Evolutionary conservation across 2,113 vertebrate genomes (phyloP).

Genomic region (Campylomormyrus tamandua): DNA sequence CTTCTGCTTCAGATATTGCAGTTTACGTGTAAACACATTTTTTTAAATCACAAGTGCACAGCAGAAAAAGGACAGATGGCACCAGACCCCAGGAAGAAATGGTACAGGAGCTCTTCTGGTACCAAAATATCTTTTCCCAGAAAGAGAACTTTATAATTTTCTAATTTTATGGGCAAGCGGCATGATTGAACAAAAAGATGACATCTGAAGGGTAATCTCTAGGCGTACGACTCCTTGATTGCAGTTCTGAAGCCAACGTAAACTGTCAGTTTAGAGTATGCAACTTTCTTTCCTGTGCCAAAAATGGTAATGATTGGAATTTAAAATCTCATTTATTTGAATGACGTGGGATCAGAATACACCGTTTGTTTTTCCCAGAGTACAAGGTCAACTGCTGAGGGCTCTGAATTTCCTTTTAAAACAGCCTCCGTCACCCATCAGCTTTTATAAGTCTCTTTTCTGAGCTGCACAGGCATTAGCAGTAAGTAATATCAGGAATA

Average conservation of each 20-base stretch:
- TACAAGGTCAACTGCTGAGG: not conserved
- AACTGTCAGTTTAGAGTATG: not conserved
- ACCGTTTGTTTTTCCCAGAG: not conserved
- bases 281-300: not conserved
- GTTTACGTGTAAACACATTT: not conserved
- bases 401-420: not conserved
- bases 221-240: not conserved
- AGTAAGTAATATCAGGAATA: not conserved
- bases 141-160: not conserved
- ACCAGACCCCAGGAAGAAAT: not conserved
- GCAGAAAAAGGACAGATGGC: not conserved
- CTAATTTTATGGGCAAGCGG: not conserved
- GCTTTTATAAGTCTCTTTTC: not conserved
- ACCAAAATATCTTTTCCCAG: not conserved
- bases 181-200: not conserved
- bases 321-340: not conserved
- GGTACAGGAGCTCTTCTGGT: not conserved
- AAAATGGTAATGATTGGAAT: not conserved
- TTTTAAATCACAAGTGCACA: not conserved
- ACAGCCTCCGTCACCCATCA: not conserved
- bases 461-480: not conserved
- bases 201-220: not conserved
- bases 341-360: not conserved
- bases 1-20: not conserved
- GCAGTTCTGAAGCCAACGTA: not conserved